Evolutionary conservation across 2,888 invertebrate genomes (phyloP).

Genomic region (Cheilosia vernalis): DNA sequence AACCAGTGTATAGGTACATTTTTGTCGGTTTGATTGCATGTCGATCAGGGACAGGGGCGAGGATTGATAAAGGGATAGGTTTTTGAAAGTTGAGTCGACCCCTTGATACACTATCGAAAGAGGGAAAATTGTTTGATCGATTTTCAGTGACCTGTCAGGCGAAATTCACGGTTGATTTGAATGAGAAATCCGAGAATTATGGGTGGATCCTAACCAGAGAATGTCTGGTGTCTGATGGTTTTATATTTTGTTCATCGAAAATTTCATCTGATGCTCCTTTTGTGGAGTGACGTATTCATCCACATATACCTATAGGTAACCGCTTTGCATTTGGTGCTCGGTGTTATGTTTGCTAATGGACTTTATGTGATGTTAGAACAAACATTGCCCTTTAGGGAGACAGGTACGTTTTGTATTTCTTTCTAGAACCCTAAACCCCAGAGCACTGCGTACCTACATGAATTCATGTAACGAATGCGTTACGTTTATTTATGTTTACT

Average conservation of each 20-base stretch:
- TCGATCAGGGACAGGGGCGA: conserved; percentile 19
- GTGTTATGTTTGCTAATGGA: conserved; percentile 60
- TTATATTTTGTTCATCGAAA: conserved; percentile 36
- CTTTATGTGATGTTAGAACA: conserved; percentile 60
- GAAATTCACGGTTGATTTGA: conserved; percentile 55
- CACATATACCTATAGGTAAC: conserved; percentile 15
- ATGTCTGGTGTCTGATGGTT: conserved; percentile 10
- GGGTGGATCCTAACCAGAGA: conserved; percentile 20
- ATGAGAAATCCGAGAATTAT: conserved; percentile 7
- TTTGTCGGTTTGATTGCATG: conserved; percentile 27
- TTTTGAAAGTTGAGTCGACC: conserved; percentile 20
- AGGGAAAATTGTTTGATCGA: conserved; percentile 58
- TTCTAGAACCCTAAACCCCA: not conserved
- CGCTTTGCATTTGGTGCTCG: conserved; percentile 20
- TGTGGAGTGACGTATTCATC: conserved; percentile 9
- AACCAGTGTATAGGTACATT: conserved; percentile 17
- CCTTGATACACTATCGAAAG: not conserved
- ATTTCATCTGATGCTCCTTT: conserved; percentile 16
- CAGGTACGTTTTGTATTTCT: not conserved
- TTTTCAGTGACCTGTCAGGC: conserved; percentile 53
- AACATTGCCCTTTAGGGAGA: conserved; percentile 26
- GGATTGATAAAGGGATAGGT: conserved; percentile 35
- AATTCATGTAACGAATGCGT: not conserved
- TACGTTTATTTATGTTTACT: conserved; percentile 22
- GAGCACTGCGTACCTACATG: no score